phyloP scores from a whole-genome alignment of 1,140 invertebrate genomes.

The Semibalanus balanoides region DNA sequence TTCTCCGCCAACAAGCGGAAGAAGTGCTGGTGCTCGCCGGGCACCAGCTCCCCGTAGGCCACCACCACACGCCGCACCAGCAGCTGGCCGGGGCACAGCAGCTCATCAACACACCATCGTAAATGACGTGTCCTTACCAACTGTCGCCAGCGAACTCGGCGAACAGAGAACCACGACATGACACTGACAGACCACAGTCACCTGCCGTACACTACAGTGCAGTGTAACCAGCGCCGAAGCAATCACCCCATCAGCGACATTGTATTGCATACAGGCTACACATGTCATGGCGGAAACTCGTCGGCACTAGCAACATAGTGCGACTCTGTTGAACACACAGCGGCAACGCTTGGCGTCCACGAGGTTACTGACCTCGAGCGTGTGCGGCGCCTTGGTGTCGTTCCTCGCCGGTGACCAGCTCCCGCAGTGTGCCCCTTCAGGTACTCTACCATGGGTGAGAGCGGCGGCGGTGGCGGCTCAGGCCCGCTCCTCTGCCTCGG shows the following conservation, averaged over 20 bases:
- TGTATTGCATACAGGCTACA: background rate
- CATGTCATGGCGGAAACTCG: background rate
- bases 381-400: background rate
- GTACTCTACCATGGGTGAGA: background rate
- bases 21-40: background rate
- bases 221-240: too few species aligned
- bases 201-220: too few species aligned
- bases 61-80: background rate
- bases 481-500: too few species aligned
- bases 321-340: too few species aligned
- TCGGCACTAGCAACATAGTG: too few species aligned
- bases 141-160: too few species aligned
- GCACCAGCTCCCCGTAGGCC: background rate
- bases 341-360: too few species aligned
- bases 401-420: background rate
- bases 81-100: background rate
- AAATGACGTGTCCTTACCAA: background rate
- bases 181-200: too few species aligned
- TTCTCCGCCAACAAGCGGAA: background rate
- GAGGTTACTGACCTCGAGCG: background rate
- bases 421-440: background rate
- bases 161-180: too few species aligned
- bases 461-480: too few species aligned
- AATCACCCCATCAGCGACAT: too few species aligned
- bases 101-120: background rate